Evolutionary conservation across 2,888 invertebrate species (phyloP).

Genomic region (Caenorhabditis japonica): DNA sequence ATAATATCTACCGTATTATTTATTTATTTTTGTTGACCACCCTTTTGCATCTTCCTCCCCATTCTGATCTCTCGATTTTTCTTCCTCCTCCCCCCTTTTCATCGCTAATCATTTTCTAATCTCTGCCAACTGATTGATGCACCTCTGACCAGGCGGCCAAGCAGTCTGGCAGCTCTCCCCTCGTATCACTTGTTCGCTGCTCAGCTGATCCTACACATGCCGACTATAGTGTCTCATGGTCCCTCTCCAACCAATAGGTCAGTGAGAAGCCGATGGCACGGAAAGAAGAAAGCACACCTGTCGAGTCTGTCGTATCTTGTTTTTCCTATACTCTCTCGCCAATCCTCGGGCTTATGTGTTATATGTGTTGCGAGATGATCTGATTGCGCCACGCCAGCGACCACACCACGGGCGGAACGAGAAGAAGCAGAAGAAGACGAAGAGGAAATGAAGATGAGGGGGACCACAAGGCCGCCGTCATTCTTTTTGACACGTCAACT

Average conservation of each 20-base stretch:
- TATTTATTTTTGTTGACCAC: too few relatives aligned
- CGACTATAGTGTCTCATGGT: constrained; percentile 5
- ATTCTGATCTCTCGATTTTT: background rate
- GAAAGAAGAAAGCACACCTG: constrained; percentile 29
- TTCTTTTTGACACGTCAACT: constrained; percentile 20
- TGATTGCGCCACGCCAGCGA: constrained; percentile 18
- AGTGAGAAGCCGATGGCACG: constrained; percentile 16
- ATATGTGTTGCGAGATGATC: constrained; percentile 8
- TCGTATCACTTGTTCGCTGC: background rate
- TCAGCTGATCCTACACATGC: constrained; percentile 28
- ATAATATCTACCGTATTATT: too few relatives aligned
- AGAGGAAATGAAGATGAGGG: background rate
- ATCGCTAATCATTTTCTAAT: constrained; percentile 17
- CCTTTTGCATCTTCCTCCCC: background rate
- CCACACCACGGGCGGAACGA: background rate
- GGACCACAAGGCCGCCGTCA: constrained; percentile 1
- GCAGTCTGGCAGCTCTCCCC: constrained; percentile 1
- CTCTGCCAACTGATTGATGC: constrained; percentile 10
- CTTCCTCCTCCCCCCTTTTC: background rate
- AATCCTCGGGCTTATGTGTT: too few relatives aligned
- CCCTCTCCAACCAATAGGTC: constrained; percentile 35
- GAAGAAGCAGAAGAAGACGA: background rate
- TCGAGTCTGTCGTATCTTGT: constrained; percentile 23
- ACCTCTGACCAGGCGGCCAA: constrained; percentile 15
- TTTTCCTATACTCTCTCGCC: constrained; percentile 14